phyloP scores from a whole-genome alignment of 64 coral and sea anemone genomes.

The Pocillopora damicornis region DNA sequence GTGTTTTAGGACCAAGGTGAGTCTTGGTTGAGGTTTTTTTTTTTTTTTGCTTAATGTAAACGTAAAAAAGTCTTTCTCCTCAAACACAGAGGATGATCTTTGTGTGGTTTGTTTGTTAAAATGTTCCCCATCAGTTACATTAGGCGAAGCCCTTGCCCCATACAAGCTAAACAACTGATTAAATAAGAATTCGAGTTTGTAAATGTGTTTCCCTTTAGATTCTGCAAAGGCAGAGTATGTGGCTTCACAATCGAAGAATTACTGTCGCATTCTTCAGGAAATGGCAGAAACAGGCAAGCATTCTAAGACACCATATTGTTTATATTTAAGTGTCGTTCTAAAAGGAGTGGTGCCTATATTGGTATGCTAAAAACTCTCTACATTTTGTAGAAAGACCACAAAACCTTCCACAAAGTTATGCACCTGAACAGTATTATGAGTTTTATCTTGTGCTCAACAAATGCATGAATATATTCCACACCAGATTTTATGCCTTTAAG shows the following conservation, averaged over 20 bases:
- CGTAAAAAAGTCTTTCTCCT: too few relatives aligned
- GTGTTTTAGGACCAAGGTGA: constrained; percentile 60
- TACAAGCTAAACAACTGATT: background rate
- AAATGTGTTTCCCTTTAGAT: constrained; percentile 12
- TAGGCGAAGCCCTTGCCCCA: background rate
- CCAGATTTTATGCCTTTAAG: background rate
- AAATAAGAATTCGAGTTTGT: background rate
- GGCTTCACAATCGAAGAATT: constrained; percentile 70
- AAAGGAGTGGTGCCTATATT: background rate
- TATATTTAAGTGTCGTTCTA: background rate
- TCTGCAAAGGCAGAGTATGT: constrained; percentile 52
- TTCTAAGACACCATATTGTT: background rate
- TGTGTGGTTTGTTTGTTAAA: too few relatives aligned
- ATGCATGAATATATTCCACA: background rate
- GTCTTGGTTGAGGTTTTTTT: too few relatives aligned
- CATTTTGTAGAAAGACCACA: too few relatives aligned
- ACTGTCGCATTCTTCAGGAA: constrained; percentile 13
- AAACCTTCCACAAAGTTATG: too few relatives aligned
- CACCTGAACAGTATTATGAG: too few relatives aligned
- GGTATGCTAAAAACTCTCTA: too few relatives aligned
- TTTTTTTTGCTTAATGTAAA: too few relatives aligned
- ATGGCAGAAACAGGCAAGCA: constrained; percentile 39
- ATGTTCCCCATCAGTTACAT: too few relatives aligned
- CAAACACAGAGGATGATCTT: too few relatives aligned
- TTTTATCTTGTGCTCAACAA: background rate